phyloP scores from a whole-genome alignment of 2,888 invertebrate genomes.

The Lydus trimaculatus region DNA sequence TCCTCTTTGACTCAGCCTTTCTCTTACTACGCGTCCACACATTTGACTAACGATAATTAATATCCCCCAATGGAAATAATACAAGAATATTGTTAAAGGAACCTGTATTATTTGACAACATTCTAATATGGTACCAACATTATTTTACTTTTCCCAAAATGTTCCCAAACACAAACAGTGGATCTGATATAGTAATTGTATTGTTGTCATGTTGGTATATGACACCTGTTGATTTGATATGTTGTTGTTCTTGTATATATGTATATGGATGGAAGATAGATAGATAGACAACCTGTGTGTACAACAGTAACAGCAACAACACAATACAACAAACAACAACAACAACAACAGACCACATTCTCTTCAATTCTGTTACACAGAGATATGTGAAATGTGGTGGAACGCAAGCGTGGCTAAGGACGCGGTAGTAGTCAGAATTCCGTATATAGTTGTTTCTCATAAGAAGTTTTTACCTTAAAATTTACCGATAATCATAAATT shows the following conservation, averaged over 20 bases:
- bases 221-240: conserved; percentile 2
- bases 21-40: too few species aligned
- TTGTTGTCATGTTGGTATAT: not conserved
- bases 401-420: conserved; percentile 6
- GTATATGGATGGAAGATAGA: not conserved
- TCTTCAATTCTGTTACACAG: too few species aligned
- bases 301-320: not conserved
- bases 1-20: too few species aligned
- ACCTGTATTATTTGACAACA: not conserved
- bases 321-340: not conserved
- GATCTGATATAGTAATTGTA: not conserved
- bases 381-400: conserved; percentile 1
- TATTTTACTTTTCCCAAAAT: not conserved
- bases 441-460: not conserved
- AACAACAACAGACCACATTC: not conserved
- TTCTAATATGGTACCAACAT: not conserved
- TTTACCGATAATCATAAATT: not conserved
- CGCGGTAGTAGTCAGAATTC: conserved; percentile 7
- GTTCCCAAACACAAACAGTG: not conserved
- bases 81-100: not conserved
- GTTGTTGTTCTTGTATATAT: not conserved
- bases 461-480: not conserved
- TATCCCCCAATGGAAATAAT: too few species aligned
- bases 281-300: too few species aligned
- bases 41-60: too few species aligned